Conservation (phyloP, 2,797 vertebrate species). For the Astyanax mexicanus region DNA sequence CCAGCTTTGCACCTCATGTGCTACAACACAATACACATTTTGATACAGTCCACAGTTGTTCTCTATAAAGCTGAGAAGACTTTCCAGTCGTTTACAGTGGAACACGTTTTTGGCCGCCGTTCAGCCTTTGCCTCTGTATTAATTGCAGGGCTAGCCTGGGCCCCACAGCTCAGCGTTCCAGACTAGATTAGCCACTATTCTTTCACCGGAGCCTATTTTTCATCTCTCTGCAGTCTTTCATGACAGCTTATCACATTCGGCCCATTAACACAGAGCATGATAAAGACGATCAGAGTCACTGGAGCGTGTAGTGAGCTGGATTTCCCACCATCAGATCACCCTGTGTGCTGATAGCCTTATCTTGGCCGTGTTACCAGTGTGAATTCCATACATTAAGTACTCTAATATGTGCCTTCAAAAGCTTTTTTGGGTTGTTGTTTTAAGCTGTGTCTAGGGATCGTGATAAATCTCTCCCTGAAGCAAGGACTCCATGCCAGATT, state of each 20-base stretch:
- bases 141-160: slow-evolving; percentile 45
- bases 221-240: slow-evolving; percentile 57
- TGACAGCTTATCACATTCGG: slow-evolving; percentile 43
- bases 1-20: neutral
- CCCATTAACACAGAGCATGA: slow-evolving; percentile 43
- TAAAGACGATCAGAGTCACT: slow-evolving; percentile 31
- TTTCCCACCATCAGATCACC: slow-evolving; percentile 32
- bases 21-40: neutral
- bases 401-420: slow-evolving; percentile 5
- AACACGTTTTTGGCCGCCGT: slow-evolving; percentile 45
- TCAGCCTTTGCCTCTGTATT: slow-evolving; percentile 42
- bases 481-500: neutral
- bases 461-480: slow-evolving; percentile 15
- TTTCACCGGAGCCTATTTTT: slow-evolving; percentile 58
- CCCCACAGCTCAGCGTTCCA: slow-evolving; percentile 56
- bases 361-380: slow-evolving; percentile 16
- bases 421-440: neutral
- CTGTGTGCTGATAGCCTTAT: slow-evolving; percentile 10
- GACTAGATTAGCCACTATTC: slow-evolving; percentile 65
- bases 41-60: slow-evolving; percentile 13
- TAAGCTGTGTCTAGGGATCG: slow-evolving; percentile 14
- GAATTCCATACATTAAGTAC: slow-evolving; percentile 24
- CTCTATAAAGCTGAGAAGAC: slow-evolving; percentile 7
- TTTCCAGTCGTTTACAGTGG: slow-evolving; percentile 36
- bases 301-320: slow-evolving; percentile 37